Evolutionary conservation across 2,113 vertebrate genomes (phyloP).

Genomic region (Poeciliopsis turrubarensis): DNA sequence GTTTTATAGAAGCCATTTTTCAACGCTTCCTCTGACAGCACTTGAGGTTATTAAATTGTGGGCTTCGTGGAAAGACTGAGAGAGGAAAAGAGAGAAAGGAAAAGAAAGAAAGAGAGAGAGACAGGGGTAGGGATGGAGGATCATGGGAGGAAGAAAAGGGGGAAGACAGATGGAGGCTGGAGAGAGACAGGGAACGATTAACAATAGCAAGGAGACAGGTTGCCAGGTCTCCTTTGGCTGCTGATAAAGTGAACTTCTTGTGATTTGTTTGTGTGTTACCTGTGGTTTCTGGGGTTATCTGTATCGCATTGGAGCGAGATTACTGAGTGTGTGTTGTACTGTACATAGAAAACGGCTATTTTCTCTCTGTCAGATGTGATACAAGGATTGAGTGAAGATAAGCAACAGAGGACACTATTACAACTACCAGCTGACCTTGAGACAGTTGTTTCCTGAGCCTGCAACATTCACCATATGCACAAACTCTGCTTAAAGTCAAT

Average conservation of each 20-base stretch:
- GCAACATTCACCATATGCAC: slow-evolving; percentile 3
- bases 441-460: slow-evolving; percentile 25
- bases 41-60: slow-evolving; percentile 97
- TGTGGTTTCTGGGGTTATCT: slow-evolving; percentile 75
- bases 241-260: slow-evolving; percentile 76
- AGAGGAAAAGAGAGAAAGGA: slow-evolving; percentile 57
- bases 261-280: slow-evolving; percentile 77
- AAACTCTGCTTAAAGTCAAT: background rate
- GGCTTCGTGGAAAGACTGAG: slow-evolving; percentile 87
- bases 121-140: slow-evolving; percentile 29
- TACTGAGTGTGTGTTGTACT: slow-evolving; percentile 61
- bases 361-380: slow-evolving; percentile 72
- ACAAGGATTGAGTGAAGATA: slow-evolving; percentile 70
- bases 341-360: slow-evolving; percentile 65
- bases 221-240: slow-evolving; percentile 74
- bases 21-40: slow-evolving; percentile 96
- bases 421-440: slow-evolving; percentile 69
- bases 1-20: slow-evolving; percentile 98
- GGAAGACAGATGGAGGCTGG: slow-evolving; percentile 59
- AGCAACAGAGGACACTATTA: slow-evolving; percentile 52
- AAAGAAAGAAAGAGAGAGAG: slow-evolving; percentile 39
- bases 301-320: slow-evolving; percentile 62
- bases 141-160: slow-evolving; percentile 50
- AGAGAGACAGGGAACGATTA: slow-evolving; percentile 68
- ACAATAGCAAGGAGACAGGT: slow-evolving; percentile 68